Base-by-base conservation (phyloP, 2,888 invertebrate genomes). In the Zygothrica quintamaculata region DNA sequence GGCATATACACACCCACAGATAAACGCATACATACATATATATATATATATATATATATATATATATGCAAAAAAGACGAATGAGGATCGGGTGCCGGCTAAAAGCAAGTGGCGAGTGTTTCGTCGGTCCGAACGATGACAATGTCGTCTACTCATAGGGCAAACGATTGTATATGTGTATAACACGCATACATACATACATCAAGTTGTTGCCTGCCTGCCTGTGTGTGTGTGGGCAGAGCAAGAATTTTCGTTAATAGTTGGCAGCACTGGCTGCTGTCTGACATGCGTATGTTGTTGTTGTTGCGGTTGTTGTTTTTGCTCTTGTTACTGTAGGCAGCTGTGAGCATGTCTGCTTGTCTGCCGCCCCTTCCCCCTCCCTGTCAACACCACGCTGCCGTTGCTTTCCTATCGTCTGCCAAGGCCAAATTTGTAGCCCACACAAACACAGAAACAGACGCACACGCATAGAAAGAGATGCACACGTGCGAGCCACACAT, bases 381-480 rank as follows among this genome's bases (percentile, higher is more conserved):
- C 68, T 76, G 76, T 78, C 79, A 84, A 60, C 86, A 62, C 50
- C 68, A 62, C 59, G 40, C 52, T 69, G 60, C 46, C 60, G 56
- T 8, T n/a, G 9, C 26, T 31, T 39, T 44, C 33, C 44, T 34
- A 44, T 42, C 56, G 67, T 78, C 85, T 85, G 86, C 84, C 84
- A 84, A 87, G 87, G 87, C 86, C 88, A 84, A 78, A 87, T 85
- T 81, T 62, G 50, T 56, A 65, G 62, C 79, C 78, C 84, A 69
- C 65, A 74, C 64, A 81, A 37, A 62, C 37, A n/a, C n/a, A n/a
- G n/a, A 57, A 37, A 55, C 22, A 31, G 33, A 22, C 26, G 31
- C 15, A 39, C 13, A 29, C 33, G 31, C 33, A 44, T 31, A 37
- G 12, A 60, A n/a, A 53, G 48, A 59, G 67, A 65, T 68, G 66